Base-by-base conservation (phyloP, 1,140 invertebrate species). In the Physella acuta region DNA sequence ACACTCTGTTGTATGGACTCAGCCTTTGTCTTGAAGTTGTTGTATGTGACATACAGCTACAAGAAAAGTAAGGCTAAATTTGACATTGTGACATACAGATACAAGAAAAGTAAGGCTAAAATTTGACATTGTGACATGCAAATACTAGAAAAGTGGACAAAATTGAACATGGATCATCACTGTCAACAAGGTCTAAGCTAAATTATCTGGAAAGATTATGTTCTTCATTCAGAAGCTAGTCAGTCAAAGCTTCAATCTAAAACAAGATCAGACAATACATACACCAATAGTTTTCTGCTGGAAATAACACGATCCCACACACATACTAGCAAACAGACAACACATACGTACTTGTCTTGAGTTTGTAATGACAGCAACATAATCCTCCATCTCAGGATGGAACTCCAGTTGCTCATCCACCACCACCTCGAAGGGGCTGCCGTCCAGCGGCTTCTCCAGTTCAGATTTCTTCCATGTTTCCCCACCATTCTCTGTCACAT, bases 401-500 rank as follows among this genome's bases (percentile, higher is more conserved):
- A 78, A 80, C 5, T 72, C 62, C 0, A 80, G 51, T 26, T 74
- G 71, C n/a, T 67, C 72, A n/a, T 49, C 31, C 5, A 78, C 26
- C 4, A 30, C 3, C 34, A 16, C 20, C n/a, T n/a, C n/a, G n/a
- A n/a, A n/a, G 17, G 31, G 3, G 2, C 31, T 30, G 1, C 17
- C 30, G 2, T 36, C 11, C n/a, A 62, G 26, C 2, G 55, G 28
- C 20, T 68, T 66, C 16, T 58, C 20, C 14, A 78, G 28, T 20
- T 24, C 44, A 17, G 63, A 56, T 34, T 61, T 52, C 11, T 51
- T 51, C 63, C 77, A 80, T 2, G 53, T 71, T 20, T 56, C 20
- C 30, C 79, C 79, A 17, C 79, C 76, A 71, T 78, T 71, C 28
- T 75, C 71, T 36, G 79, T 76, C 20, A 74, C 64, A 59, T 75